A percentile compares a stretch with the other conserved stretches of the same genome.
Conservation (phyloP, 2,113 vertebrate genomes). For the Grammomys dolichurus region DNA sequence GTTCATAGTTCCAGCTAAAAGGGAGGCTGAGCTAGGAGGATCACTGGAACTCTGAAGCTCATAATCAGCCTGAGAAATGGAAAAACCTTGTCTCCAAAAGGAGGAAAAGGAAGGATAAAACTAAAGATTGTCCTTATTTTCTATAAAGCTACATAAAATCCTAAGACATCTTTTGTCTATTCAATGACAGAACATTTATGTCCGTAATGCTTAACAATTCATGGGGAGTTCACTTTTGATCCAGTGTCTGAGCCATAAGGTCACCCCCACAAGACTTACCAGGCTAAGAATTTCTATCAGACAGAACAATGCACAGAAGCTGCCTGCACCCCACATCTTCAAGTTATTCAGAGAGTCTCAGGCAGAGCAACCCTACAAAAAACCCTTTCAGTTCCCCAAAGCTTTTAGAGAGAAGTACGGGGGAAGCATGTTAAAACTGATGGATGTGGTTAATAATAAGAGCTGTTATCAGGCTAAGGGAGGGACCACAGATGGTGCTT, state of each 20-base stretch:
- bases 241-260: not conserved
- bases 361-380: not conserved
- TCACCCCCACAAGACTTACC: not conserved
- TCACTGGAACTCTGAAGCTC: not conserved
- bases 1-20: not conserved
- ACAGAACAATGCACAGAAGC: not conserved
- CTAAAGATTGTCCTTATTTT: not conserved
- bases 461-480: not conserved
- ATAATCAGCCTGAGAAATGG: not conserved
- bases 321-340: not conserved
- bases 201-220: not conserved
- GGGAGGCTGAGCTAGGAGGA: not conserved
- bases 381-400: not conserved
- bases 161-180: slow-evolving; percentile 17
- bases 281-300: not conserved
- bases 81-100: not conserved
- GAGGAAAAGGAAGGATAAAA: no score
- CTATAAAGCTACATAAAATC: slow-evolving; percentile 36
- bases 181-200: not conserved
- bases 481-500: not conserved
- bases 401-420: not conserved
- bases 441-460: not conserved
- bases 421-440: not conserved
- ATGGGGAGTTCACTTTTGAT: not conserved
- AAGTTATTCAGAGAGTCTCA: not conserved